Percentiles rank a stretch among this genome's conserved stretches.
Evolutionary conservation across 37 sponge, comb jelly and placozoan genomes (phyloP).

Genomic region (Eunapius fragilis): DNA sequence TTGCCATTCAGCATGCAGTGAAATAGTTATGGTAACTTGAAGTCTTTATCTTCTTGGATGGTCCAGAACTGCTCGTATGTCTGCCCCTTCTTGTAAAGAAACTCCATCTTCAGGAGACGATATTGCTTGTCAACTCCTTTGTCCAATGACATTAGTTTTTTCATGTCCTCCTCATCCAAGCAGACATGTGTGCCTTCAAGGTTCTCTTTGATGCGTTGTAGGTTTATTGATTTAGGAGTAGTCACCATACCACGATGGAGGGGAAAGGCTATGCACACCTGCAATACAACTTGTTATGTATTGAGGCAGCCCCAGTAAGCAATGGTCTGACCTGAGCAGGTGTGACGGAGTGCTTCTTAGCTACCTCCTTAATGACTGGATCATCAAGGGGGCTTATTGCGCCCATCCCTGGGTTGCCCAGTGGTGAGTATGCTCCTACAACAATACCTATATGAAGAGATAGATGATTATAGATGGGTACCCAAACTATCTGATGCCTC

Average conservation of each 20-base stretch:
- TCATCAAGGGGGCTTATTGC: slow-evolving; percentile 65
- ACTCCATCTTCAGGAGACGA: slow-evolving; percentile 19
- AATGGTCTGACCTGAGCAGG: slow-evolving; percentile 58
- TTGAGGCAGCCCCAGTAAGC: no score
- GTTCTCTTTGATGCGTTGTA: slow-evolving; percentile 60
- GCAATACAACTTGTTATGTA: no score
- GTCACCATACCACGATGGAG: slow-evolving; percentile 52
- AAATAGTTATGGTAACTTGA: not conserved
- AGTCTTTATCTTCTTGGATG: slow-evolving; percentile 37
- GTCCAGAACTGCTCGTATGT: slow-evolving; percentile 60
- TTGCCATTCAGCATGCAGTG: no score
- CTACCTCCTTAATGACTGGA: slow-evolving; percentile 67
- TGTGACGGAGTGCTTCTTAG: slow-evolving; percentile 59
- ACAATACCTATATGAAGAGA: slow-evolving; percentile 41
- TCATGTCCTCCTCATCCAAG: slow-evolving; percentile 62
- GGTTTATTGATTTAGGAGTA: slow-evolving; percentile 72
- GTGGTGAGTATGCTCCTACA: slow-evolving; percentile 77
- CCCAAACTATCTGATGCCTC: no score
- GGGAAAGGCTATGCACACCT: slow-evolving; percentile 51
- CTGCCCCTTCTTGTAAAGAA: slow-evolving; percentile 20
- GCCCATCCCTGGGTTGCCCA: slow-evolving; percentile 66
- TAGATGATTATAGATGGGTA: no score
- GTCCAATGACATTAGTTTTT: slow-evolving; percentile 38
- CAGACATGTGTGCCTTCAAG: slow-evolving; percentile 41
- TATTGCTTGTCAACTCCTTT: slow-evolving; percentile 40